A percentile compares a stretch with the other conserved stretches of the same genome.
Conservation (phyloP, 2,888 invertebrate genomes). For the Drosophila pseudotakahashii region DNA sequence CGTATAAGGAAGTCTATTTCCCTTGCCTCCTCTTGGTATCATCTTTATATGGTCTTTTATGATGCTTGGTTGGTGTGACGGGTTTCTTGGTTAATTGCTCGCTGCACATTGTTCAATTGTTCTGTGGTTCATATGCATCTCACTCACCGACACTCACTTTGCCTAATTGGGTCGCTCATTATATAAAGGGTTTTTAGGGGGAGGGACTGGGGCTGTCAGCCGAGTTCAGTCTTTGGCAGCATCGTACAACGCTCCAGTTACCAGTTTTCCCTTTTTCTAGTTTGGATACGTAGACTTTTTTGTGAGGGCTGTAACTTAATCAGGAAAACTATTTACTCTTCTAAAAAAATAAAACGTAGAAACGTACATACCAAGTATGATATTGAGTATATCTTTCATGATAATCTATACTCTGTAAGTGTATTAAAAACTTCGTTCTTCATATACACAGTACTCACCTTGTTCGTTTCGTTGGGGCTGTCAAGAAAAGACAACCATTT, state of each 20-base stretch:
- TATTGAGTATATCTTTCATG: too few relatives aligned
- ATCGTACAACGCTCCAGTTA: conserved; percentile 70
- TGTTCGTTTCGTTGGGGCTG: conserved; percentile 14
- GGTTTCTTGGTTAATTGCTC: conserved; percentile 62
- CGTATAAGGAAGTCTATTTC: conserved; percentile 19
- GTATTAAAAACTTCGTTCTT: background rate
- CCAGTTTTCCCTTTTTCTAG: background rate
- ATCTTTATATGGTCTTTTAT: conserved; percentile 49
- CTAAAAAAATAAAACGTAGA: background rate
- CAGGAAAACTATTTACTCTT: background rate
- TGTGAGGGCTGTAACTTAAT: background rate
- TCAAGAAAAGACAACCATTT: conserved; percentile 70
- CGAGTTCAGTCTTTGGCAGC: conserved; percentile 33
- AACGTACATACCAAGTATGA: too few relatives aligned
- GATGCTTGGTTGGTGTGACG: conserved; percentile 32
- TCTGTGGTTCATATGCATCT: conserved; percentile 79
- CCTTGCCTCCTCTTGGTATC: conserved; percentile 16
- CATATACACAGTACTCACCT: background rate
- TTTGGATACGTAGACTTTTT: background rate
- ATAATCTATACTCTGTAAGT: background rate
- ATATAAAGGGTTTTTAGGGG: conserved; percentile 45
- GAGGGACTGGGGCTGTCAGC: conserved; percentile 16
- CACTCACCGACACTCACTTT: conserved; percentile 74
- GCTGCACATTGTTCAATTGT: conserved; percentile 75
- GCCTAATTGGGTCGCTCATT: conserved; percentile 83